Percentiles rank a stretch among this genome's conserved stretches.
Conservation (phyloP, 2,797 vertebrate species). For the Chaenodraco wilsoni region DNA sequence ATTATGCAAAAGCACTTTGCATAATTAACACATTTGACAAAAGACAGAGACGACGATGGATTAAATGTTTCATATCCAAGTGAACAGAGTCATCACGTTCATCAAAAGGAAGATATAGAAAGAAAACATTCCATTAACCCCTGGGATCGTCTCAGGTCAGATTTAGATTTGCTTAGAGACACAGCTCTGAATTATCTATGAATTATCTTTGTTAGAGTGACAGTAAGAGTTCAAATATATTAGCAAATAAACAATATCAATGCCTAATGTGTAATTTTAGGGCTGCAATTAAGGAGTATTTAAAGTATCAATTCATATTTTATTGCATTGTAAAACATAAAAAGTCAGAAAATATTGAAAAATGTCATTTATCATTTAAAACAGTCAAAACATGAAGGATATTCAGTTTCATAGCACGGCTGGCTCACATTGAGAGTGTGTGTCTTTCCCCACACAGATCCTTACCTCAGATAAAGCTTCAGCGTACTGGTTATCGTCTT, state of each 20-base stretch:
- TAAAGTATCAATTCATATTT: background rate
- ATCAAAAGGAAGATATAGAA: constrained; percentile 10
- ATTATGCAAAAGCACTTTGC: constrained; percentile 56
- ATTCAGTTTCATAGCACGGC: background rate
- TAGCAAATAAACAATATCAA: background rate
- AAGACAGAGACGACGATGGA: constrained; percentile 24
- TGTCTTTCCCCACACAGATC: background rate
- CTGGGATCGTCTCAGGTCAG: constrained; percentile 17
- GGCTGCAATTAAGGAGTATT: background rate
- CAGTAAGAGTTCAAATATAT: background rate
- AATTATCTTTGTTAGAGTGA: background rate
- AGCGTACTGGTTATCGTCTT: constrained; percentile 97
- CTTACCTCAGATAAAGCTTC: constrained; percentile 94
- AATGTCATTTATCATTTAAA: background rate
- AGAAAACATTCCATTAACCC: constrained; percentile 14
- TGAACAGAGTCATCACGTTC: constrained; percentile 26
- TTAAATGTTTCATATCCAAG: constrained; percentile 38
- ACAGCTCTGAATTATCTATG: constrained; percentile 4
- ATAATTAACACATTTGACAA: constrained; percentile 51
- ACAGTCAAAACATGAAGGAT: background rate
- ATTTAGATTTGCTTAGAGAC: constrained; percentile 22
- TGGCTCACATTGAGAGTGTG: background rate
- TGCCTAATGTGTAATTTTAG: background rate
- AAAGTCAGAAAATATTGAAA: background rate
- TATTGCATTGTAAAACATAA: background rate